These are phyloP conservation scores for Sussaba pulchella DNA, from an alignment of 2,888 invertebrate genomes.

Conservation along the genomic window DNA sequence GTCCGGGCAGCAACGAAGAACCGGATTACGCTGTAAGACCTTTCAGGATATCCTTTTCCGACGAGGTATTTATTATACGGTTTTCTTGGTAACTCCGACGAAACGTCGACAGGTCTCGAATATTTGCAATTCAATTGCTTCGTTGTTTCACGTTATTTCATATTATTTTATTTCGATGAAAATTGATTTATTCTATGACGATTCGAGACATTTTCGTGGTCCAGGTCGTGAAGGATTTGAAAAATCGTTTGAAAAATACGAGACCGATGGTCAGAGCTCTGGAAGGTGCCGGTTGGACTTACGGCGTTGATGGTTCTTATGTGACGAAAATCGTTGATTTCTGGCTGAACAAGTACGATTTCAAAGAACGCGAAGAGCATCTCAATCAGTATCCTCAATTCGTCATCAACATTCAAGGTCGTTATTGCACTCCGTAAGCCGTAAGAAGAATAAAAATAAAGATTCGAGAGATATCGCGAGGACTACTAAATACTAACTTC, in stretches of 20 bases:
- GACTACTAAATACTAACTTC: neutral
- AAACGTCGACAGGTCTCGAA: neutral
- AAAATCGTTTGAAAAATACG: slow-evolving; percentile 80
- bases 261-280: slow-evolving; percentile 71
- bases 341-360: slow-evolving; percentile 87
- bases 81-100: neutral
- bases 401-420: slow-evolving; percentile 78
- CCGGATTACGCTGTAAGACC: slow-evolving; percentile 86
- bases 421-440: neutral
- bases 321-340: slow-evolving; percentile 84
- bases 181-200: neutral
- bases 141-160: neutral
- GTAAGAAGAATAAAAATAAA: neutral
- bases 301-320: slow-evolving; percentile 85
- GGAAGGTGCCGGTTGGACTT: slow-evolving; percentile 80
- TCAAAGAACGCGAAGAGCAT: slow-evolving; percentile 85
- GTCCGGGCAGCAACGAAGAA: slow-evolving; percentile 84
- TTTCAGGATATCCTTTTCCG: slow-evolving; percentile 86
- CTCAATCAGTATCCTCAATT: slow-evolving; percentile 85
- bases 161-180: neutral
- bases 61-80: too few species aligned
- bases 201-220: neutral
- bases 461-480: neutral
- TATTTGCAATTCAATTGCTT: neutral
- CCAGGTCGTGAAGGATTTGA: slow-evolving; percentile 82